Conservation (phyloP, 1,140 invertebrate genomes). For the Sycophaga agraensis region DNA sequence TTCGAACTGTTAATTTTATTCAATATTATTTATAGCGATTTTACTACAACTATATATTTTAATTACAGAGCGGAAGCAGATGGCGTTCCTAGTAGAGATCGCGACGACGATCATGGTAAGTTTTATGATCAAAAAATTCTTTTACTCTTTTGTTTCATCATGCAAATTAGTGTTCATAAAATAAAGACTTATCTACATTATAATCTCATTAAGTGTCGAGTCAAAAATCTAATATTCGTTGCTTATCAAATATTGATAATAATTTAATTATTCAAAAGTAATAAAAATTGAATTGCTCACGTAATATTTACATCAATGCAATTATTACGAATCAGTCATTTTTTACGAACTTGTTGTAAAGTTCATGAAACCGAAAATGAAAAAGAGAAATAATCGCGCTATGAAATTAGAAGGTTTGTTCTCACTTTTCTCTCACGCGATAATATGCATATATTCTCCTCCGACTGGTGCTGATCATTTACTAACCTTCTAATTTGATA, state of each 20-base stretch:
- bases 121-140: conserved; percentile 1
- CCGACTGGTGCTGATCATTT: background rate
- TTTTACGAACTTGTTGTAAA: background rate
- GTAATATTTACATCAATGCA: conserved; percentile 3
- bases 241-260: conserved; percentile 11
- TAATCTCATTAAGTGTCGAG: conserved; percentile 6
- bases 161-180: conserved; percentile 3
- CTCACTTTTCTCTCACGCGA: background rate
- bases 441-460: background rate
- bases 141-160: background rate
- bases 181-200: conserved; percentile 5
- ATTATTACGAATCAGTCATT: conserved; percentile 7
- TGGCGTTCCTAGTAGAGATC: conserved; percentile 63
- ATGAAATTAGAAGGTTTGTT: conserved; percentile 31
- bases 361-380: no score
- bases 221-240: background rate
- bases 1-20: conserved; percentile 3
- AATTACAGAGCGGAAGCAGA: conserved; percentile 62
- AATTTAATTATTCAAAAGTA: background rate
- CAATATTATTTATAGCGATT: background rate
- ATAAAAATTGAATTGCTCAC: background rate
- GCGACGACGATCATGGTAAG: conserved; percentile 59
- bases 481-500: conserved; percentile 32
- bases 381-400: background rate
- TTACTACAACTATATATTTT: no score